phyloP scores from a whole-genome alignment of 2,888 invertebrate genomes.

The Physocephala rufipes region DNA sequence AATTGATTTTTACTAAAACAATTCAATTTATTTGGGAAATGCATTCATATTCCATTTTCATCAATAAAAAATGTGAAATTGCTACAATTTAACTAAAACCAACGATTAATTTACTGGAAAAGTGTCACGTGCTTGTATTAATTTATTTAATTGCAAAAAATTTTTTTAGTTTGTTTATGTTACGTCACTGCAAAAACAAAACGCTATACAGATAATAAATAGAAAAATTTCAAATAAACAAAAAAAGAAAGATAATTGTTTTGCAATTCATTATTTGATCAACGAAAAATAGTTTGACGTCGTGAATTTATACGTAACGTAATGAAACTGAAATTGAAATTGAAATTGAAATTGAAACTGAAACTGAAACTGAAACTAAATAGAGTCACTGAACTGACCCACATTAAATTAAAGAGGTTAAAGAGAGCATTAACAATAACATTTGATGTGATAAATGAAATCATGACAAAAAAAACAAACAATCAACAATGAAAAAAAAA shows the following conservation, averaged over 20 bases:
- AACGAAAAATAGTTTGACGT: constrained; percentile 37
- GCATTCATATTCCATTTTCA: neutral
- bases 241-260: constrained; percentile 36
- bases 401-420: constrained; percentile 44
- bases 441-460: no score
- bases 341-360: no score
- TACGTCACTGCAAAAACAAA: constrained; percentile 13
- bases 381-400: constrained; percentile 51
- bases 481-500: no score
- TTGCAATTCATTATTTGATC: constrained; percentile 18
- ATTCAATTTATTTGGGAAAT: neutral
- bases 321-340: constrained; percentile 15
- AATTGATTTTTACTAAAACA: no score
- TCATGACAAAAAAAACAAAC: no score
- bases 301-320: no score
- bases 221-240: constrained; percentile 24
- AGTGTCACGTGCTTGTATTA: constrained; percentile 29
- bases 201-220: constrained; percentile 4
- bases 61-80: neutral
- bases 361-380: no score
- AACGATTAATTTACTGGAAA: constrained; percentile 3
- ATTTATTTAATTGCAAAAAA: constrained; percentile 1
- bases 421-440: no score
- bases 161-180: neutral
- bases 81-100: constrained; percentile 6